Base-by-base conservation (phyloP, 2,797 vertebrate genomes). In the Valencia hispanica region DNA sequence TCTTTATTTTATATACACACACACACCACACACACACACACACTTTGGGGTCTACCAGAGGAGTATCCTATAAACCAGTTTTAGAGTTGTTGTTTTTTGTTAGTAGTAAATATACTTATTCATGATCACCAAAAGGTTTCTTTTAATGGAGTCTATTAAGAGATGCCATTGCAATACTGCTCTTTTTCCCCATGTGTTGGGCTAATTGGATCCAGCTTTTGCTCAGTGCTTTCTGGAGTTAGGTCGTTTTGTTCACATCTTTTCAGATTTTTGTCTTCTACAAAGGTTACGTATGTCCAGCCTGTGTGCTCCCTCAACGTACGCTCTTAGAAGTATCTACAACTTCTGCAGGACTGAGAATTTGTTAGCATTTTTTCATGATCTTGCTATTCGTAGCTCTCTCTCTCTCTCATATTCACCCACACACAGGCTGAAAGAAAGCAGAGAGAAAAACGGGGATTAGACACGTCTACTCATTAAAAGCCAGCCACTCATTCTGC, bases 91-190 rank as follows among this genome's bases (percentile, higher is more conserved):
- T 66, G 68, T 36, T 79, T 82, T 93, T 94, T 94, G 90, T 94
- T 90, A 86, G 72, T 72, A n/a, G 74, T 94, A 91, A 94, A 94
- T 94, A 89, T 92, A 89, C 92, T 92, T 94, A 92, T 90, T 91
- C 81, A 57, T 84, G 90, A 94, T 93, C 66, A 86, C 80, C 80
- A 90, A 90, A 84, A 84, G 85, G 86, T 89, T 79, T 63, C 71
- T 75, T 80, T 88, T 82, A 79, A 84, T 68, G 83, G 77, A 83
- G 79, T 77, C 82, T 89, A 88, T 92, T 90, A 92, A 76, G 72
- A 90, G 91, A 68, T 68, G 25, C 89, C 82, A 90, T 71, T 89
- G 85, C 89, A 74, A 88, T 75, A 15, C 63, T 77, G 75, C 81
- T 78, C 77, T 90, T 80, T 94, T 89, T 78, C 79, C 91, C 86